phyloP scores from a whole-genome alignment of 2,888 invertebrate genomes.

The Frankliniella intonsa region DNA sequence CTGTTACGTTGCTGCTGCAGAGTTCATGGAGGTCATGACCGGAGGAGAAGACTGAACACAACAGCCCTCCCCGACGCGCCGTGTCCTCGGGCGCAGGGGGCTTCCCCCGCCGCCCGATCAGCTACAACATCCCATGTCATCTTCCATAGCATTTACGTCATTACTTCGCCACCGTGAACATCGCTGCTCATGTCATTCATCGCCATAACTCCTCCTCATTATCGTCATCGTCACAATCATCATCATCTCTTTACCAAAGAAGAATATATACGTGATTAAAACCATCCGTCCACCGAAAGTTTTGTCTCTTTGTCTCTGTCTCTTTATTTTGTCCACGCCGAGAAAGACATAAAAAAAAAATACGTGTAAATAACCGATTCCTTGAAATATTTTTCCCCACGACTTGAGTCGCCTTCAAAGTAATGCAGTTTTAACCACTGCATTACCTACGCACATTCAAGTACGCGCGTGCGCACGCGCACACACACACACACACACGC shows the following conservation, averaged over 20 bases:
- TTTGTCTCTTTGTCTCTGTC: too few relatives aligned
- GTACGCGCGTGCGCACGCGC: neutral
- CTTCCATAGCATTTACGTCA: too few relatives aligned
- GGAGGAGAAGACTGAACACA: conserved; percentile 40
- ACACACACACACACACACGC: neutral
- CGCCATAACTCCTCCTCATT: neutral
- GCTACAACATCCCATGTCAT: too few relatives aligned
- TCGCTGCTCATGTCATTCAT: neutral
- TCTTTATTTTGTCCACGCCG: too few relatives aligned
- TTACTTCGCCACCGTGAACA: neutral
- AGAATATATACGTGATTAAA: neutral
- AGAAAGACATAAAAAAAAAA: too few relatives aligned
- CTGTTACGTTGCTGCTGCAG: conserved; percentile 36
- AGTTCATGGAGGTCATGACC: conserved; percentile 43
- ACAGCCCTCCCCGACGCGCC: neutral
- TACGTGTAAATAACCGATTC: too few relatives aligned
- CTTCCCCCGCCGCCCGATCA: too few relatives aligned
- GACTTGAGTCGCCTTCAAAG: too few relatives aligned
- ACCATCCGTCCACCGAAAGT: neutral
- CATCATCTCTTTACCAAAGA: neutral
- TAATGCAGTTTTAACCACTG: too few relatives aligned
- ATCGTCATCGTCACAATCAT: neutral
- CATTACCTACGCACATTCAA: too few relatives aligned
- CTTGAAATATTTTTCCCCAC: too few relatives aligned
- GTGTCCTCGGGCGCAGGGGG: neutral